Evolutionary conservation across 2,888 invertebrate species (phyloP).

Genomic region (Cantharis rufa): DNA sequence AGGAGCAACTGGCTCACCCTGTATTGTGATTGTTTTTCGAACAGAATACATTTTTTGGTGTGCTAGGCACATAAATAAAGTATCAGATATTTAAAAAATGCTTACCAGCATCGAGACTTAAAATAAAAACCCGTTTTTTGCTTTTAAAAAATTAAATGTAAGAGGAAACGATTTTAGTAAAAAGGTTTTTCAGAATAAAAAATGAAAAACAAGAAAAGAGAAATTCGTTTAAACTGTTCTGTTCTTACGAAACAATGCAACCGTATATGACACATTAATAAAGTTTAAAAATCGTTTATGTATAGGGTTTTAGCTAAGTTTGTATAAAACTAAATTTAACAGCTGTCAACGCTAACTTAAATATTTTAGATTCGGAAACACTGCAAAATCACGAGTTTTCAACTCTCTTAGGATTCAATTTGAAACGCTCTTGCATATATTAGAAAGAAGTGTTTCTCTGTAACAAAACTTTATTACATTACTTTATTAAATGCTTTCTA

Average conservation of each 20-base stretch:
- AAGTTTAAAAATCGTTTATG: not conserved
- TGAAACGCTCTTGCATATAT: not conserved
- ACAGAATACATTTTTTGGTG: not conserved
- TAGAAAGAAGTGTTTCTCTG: not conserved
- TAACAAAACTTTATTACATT: not conserved
- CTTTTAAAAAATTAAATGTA: not conserved
- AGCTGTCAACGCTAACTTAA: constrained; percentile 14
- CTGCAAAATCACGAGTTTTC: constrained; percentile 1
- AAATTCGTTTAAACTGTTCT: not conserved
- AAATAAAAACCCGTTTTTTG: not conserved
- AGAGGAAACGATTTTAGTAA: not conserved
- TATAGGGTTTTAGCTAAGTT: not conserved
- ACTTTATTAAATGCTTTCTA: not conserved
- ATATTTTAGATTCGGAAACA: constrained; percentile 11
- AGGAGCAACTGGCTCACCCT: not conserved
- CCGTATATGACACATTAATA: constrained; percentile 10
- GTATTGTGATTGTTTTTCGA: not conserved
- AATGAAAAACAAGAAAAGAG: not conserved
- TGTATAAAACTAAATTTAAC: constrained; percentile 17
- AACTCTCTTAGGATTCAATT: not conserved
- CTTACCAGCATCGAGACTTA: not conserved
- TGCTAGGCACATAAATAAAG: not conserved
- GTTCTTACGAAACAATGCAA: not conserved
- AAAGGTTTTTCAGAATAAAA: not conserved
- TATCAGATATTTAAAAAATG: not conserved